Evolutionary conservation across 2,797 vertebrate genomes (phyloP).

Genomic region (Tachyglossus aculeatus): DNA sequence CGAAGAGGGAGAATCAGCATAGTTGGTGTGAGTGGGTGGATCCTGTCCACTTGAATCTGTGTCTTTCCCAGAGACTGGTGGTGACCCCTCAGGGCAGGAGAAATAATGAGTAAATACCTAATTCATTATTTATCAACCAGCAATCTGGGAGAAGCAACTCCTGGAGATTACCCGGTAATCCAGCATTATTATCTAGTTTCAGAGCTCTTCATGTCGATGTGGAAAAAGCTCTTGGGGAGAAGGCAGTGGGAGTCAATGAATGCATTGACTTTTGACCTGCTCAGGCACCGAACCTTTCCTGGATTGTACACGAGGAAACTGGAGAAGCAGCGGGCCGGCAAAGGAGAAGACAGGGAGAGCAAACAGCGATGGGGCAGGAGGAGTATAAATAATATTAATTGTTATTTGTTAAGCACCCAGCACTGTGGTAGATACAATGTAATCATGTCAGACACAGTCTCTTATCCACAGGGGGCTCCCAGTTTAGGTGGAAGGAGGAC

Average conservation of each 20-base stretch:
- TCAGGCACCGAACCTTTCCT: slow-evolving; percentile 10
- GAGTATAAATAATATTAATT: too few relatives aligned
- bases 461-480: too few relatives aligned
- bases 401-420: too few relatives aligned
- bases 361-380: too few relatives aligned
- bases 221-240: slow-evolving; percentile 25
- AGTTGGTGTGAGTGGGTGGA: too few relatives aligned
- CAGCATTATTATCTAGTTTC: slow-evolving; percentile 60
- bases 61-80: slow-evolving; percentile 57
- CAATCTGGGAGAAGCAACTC: slow-evolving; percentile 27
- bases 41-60: slow-evolving; percentile 65
- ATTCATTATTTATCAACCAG: slow-evolving; percentile 70
- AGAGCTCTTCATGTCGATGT: slow-evolving; percentile 62
- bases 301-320: not conserved
- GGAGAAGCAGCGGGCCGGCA: slow-evolving; percentile 32
- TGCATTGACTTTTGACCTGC: slow-evolving; percentile 36
- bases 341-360: not conserved
- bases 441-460: too few relatives aligned
- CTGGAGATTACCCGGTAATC: slow-evolving; percentile 63
- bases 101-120: slow-evolving; percentile 66
- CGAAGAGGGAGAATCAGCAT: too few relatives aligned
- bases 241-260: slow-evolving; percentile 26
- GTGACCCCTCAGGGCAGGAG: slow-evolving; percentile 59
- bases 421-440: too few relatives aligned
- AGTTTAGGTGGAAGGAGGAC: too few relatives aligned